Evolutionary conservation across 2,888 invertebrate species (phyloP).

Genomic region (Podabrus alpinus): DNA sequence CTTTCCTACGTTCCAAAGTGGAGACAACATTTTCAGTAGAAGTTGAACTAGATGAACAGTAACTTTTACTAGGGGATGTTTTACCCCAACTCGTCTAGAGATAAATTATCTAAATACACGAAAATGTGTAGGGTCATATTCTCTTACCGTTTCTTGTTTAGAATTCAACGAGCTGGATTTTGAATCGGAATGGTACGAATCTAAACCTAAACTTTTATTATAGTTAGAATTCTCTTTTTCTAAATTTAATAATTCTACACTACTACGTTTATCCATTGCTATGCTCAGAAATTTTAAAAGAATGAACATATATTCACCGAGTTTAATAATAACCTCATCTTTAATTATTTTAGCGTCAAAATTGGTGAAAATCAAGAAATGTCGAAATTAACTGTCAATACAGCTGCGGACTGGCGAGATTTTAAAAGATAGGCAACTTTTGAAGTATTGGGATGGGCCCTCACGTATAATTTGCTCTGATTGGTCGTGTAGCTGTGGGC

Average conservation of each 20-base stretch:
- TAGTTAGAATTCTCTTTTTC: conserved; percentile 67
- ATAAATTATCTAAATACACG: conserved; percentile 33
- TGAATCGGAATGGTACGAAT: conserved; percentile 81
- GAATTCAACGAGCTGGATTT: conserved; percentile 85
- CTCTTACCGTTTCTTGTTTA: conserved; percentile 79
- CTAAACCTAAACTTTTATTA: conserved; percentile 79
- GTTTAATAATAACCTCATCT: not conserved
- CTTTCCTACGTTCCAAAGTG: conserved; percentile 59
- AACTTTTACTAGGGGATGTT: conserved; percentile 67
- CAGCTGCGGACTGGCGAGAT: too few species aligned
- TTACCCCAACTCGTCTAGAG: conserved; percentile 63
- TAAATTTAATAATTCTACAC: conserved; percentile 67
- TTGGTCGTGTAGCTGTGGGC: too few species aligned
- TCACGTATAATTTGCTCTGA: too few species aligned
- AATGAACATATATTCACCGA: not conserved
- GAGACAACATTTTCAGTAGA: conserved; percentile 67
- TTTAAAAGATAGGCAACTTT: too few species aligned
- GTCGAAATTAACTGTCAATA: too few species aligned
- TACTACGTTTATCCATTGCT: conserved; percentile 68
- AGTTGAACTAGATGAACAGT: conserved; percentile 66
- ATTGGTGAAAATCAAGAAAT: too few species aligned
- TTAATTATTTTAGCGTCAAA: not conserved
- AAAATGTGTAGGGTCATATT: conserved; percentile 1
- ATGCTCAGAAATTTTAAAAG: not conserved
- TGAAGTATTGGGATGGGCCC: too few species aligned